phyloP scores from a whole-genome alignment of 2,113 vertebrate genomes.

The Synchiropus splendidus region DNA sequence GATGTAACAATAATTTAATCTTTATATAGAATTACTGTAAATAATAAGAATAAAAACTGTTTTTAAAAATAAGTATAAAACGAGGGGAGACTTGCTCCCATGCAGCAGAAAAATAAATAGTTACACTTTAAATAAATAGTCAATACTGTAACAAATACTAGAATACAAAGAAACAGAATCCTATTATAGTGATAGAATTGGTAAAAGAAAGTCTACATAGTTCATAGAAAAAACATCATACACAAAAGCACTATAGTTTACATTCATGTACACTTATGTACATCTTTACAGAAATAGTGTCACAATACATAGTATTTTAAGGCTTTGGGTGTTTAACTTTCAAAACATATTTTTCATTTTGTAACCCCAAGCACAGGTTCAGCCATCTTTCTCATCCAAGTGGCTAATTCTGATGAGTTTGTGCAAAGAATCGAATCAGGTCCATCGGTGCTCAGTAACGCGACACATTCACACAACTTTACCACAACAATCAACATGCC shows the following conservation, averaged over 20 bases:
- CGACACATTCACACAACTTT: conserved; percentile 51
- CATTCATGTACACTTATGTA: conserved; percentile 68
- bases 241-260: conserved; percentile 63
- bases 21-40: conserved; percentile 45
- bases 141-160: conserved; percentile 72
- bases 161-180: conserved; percentile 46
- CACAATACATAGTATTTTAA: conserved; percentile 77
- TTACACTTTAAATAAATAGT: conserved; percentile 70
- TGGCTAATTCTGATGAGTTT: conserved; percentile 60
- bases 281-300: conserved; percentile 65
- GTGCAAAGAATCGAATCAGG: conserved; percentile 69
- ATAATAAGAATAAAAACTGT: conserved; percentile 65
- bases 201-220: conserved; percentile 41
- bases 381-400: conserved; percentile 45
- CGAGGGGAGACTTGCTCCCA: conserved; percentile 60
- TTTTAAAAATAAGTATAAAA: conserved; percentile 68
- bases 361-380: conserved; percentile 49
- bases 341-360: conserved; percentile 23
- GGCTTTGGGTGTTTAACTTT: conserved; percentile 59
- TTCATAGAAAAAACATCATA: conserved; percentile 62
- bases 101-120: conserved; percentile 72
- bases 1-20: conserved; percentile 61
- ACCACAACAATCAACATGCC: conserved; percentile 51
- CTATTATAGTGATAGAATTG: conserved; percentile 48
- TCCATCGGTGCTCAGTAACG: conserved; percentile 61